phyloP scores from a whole-genome alignment of 2,888 invertebrate genomes.

The Pemphredon lugubris region DNA sequence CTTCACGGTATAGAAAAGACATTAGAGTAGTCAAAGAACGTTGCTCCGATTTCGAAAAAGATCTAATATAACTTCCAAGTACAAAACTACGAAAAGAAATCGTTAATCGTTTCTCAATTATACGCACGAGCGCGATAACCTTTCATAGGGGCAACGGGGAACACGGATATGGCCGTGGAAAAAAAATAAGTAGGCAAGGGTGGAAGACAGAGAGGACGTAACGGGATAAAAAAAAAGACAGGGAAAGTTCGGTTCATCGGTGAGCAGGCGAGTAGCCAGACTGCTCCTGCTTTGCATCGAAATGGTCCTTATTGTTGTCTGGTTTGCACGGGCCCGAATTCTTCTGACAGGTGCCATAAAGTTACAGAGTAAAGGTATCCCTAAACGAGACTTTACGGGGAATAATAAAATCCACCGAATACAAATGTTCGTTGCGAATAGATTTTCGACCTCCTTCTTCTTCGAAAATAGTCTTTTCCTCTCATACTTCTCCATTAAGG shows the following conservation, averaged over 20 bases:
- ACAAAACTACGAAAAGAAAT: no score
- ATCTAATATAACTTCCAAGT: no score
- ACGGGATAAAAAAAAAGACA: conserved; percentile 17
- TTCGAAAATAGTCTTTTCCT: not conserved
- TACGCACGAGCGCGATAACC: no score
- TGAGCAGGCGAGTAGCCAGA: conserved; percentile 44
- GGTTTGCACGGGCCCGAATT: conserved; percentile 68
- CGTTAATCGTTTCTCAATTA: no score
- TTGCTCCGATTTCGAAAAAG: no score
- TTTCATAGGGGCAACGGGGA: no score
- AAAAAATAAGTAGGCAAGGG: no score
- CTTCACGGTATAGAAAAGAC: no score
- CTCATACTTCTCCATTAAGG: no score
- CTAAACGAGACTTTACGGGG: conserved; percentile 63
- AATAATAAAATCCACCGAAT: conserved; percentile 60
- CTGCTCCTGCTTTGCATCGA: conserved; percentile 70
- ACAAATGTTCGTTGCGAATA: not conserved
- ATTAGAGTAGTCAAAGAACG: no score
- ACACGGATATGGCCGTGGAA: no score
- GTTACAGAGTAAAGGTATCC: conserved; percentile 65
- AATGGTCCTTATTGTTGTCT: conserved; percentile 74
- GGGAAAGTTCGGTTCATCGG: conserved; percentile 50
- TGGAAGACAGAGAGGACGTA: conserved; percentile 42
- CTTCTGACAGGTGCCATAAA: conserved; percentile 71
- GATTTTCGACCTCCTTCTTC: conserved; percentile 29